phyloP scores from a whole-genome alignment of 2,888 invertebrate species.

The Leptopterna dolabrata region DNA sequence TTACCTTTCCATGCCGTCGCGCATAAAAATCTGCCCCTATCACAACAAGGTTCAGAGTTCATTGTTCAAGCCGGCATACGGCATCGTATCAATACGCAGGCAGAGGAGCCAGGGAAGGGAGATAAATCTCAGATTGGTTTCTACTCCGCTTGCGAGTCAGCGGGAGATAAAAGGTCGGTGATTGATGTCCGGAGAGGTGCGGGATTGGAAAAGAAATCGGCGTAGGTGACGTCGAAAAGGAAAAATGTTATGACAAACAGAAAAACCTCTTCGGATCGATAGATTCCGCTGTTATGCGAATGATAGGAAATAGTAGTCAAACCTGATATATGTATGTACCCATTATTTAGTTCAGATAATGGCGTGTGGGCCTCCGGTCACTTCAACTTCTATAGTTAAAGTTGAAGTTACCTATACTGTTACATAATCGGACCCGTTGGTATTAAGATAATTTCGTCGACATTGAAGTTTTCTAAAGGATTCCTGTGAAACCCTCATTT shows the following conservation, averaged over 20 bases:
- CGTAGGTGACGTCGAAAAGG: neutral
- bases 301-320: neutral
- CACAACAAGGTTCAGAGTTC: conserved; percentile 10
- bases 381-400: no score
- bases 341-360: no score
- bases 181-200: conserved; percentile 13
- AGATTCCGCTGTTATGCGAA: neutral
- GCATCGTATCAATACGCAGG: neutral
- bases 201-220: conserved; percentile 4
- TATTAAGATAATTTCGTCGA: no score
- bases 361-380: no score
- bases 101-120: neutral
- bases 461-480: no score
- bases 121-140: conserved; percentile 9
- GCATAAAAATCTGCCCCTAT: conserved; percentile 11
- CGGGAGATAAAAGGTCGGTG: neutral
- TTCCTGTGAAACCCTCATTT: no score
- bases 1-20: neutral
- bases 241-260: conserved; percentile 16
- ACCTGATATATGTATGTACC: no score
- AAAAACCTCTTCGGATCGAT: neutral
- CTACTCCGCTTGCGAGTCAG: neutral
- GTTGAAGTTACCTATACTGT: no score
- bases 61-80: neutral
- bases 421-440: no score